Evolutionary conservation across 2,797 vertebrate species (phyloP), one percentile per base, ranked within the genome.

Genomic region (Danio aesculapii): DNA sequence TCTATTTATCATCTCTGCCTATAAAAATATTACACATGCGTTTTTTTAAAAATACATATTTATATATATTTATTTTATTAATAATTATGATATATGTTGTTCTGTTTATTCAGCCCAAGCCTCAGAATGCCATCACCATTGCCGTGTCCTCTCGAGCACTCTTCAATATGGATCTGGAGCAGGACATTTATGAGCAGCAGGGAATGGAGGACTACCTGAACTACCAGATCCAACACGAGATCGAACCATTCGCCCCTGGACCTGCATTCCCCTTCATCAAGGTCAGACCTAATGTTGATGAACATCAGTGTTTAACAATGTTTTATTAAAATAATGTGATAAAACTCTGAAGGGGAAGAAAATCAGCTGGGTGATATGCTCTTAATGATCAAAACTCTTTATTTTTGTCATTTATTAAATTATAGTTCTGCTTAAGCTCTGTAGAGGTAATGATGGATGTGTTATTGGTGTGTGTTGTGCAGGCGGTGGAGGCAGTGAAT

Each of bases 211-310:
- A 96, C 12, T 99, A 99, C 0, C 92, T 99, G 79, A 94, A 93
- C 74, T 96, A 97, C 79, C 98, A 99, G 88, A 92, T 96, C 89
- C 94, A 97, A 63, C 97, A 98, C 0, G 97, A 99, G 91, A 94
- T 91, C 0, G 95, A 98, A 88, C 97, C 97, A 4, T 96, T 99
- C 84, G 91, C 92, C 7, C 97, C 97, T 0, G 98, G 97, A 49
- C 97, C 96, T 0, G 98, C 98, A 77, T 99, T 99, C 90, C 96
- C 97, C 46, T 99, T 99, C 0, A 94, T 99, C 87, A 97, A 98
- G 95, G 98, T 99, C 79, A 78, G 64, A 43, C 17, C 66, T 7
- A 63, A 30, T 49, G 13, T 21, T 39, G 58, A 63, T 30, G 50
- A 17, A 52, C 9, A 5, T 21, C 21, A 16, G n/a, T 44, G 5